Base-by-base conservation (phyloP, 2,888 invertebrate genomes). In the Leptothorax acervorum region DNA sequence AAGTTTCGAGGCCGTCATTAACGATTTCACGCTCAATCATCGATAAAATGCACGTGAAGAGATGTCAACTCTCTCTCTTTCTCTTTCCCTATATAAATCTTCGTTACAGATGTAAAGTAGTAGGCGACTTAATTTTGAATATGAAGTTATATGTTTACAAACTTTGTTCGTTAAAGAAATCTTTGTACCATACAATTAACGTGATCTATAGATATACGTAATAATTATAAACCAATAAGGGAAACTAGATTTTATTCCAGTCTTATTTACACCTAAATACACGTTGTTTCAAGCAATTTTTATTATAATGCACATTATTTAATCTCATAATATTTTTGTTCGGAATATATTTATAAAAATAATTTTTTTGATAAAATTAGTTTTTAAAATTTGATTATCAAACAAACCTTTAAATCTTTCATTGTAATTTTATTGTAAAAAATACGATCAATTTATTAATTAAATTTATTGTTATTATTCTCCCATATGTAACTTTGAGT, bases 1-100 rank as follows among this genome's bases (percentile, higher is more conserved):
- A 73, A 60, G 48, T 73, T 73, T 73, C 48, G 48, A 48, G 39
- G 11, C 28, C 6, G 78, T 55, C 48, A 79, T 71, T 75, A 79
- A 73, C 48, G 73, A 79, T 79, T 79, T 73, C 79, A 48, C 48
- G 78, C 55, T 78, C 42, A n/a, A 78, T 78, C 68, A 57, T 66
- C 28, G 55, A 78, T 68, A 45, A 76, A 68, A 31, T n/a, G n/a
- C 76, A 35, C 57, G 35, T 31, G 28, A 45, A 35, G 31, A 45
- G 55, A 73, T 51, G 12, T n/a, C 42, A 9, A 48, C 28, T 31
- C 51, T 31, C 51, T 76, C 53, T 39, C 51, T 53, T n/a, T 74
- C 15, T 62, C 42, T 66, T 28, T 39, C 12, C n/a, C 42, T 18
- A 0, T n/a, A 57, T n/a, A 57, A 65, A 35, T n/a, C 51, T 53